Conservation (phyloP, 2,888 invertebrate species). For the Luperina testacea region DNA sequence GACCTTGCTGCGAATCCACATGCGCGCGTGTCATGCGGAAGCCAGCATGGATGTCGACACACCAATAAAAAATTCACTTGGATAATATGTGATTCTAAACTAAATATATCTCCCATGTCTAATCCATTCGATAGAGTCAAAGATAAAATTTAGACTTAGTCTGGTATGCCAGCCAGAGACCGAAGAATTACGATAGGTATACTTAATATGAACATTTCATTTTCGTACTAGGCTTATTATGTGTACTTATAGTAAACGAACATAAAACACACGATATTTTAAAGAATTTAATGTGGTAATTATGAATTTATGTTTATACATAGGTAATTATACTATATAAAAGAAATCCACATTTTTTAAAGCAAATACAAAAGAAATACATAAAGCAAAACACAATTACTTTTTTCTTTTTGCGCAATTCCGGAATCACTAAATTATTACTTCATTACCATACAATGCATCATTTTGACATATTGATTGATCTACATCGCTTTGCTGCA, state of each 20-base stretch:
- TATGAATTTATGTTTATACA: not conserved
- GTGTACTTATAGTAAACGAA: not conserved
- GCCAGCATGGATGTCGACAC: slow-evolving; percentile 66
- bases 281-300: not conserved
- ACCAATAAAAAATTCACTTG: slow-evolving; percentile 43
- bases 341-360: not conserved
- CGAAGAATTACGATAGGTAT: not conserved
- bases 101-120: slow-evolving; percentile 14
- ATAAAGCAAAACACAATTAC: slow-evolving; percentile 1
- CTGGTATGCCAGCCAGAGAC: not conserved
- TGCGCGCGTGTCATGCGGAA: slow-evolving; percentile 77
- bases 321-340: not conserved
- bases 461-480: slow-evolving; percentile 50
- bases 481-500: slow-evolving; percentile 26
- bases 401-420: slow-evolving; percentile 23
- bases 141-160: not conserved
- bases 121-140: slow-evolving; percentile 24
- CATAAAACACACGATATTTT: not conserved
- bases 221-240: not conserved
- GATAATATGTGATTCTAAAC: slow-evolving; percentile 23
- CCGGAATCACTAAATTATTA: slow-evolving; percentile 43
- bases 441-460: slow-evolving; percentile 68
- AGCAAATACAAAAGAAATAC: slow-evolving; percentile 3
- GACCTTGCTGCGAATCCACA: slow-evolving; percentile 79
- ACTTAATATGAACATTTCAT: not conserved